These are phyloP conservation scores for Doryteuthis pealeii DNA, from an alignment of 1,140 invertebrate genomes.

Conservation along the genomic window DNA sequence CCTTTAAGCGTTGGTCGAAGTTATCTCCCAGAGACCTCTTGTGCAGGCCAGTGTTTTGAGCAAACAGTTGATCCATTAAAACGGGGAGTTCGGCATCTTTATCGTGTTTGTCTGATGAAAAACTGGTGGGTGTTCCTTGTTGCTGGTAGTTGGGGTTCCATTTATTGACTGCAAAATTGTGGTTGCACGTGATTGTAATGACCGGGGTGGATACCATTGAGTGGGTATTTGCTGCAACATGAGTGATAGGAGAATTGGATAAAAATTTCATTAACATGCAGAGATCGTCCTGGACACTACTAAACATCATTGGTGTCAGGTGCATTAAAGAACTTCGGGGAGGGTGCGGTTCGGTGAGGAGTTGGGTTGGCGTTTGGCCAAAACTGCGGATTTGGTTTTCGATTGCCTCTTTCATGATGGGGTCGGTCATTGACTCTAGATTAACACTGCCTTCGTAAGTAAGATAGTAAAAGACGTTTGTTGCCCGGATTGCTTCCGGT, in stretches of 20 bases:
- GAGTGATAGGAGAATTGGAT: constrained; percentile 95
- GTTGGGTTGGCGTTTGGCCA: constrained; percentile 96
- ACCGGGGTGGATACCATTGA: constrained; percentile 80
- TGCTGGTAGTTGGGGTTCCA: constrained; percentile 74
- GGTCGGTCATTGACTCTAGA: constrained; percentile 85
- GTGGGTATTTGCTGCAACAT: constrained; percentile 97
- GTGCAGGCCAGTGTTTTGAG: constrained; percentile 61
- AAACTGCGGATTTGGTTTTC: constrained; percentile 98
- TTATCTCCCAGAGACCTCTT: constrained; percentile 92
- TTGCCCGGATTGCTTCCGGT: constrained; percentile 93
- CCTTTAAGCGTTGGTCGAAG: constrained; percentile 82
- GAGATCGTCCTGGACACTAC: constrained; percentile 91
- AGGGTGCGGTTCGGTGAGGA: constrained; percentile 96
- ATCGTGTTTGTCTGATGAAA: constrained; percentile 66
- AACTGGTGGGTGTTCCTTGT: constrained; percentile 42
- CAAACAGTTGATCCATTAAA: constrained; percentile 92
- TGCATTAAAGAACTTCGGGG: constrained; percentile 97
- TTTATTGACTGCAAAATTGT: constrained; percentile 95
- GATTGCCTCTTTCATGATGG: constrained; percentile 89
- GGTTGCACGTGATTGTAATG: constrained; percentile 93
- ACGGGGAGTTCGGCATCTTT: constrained; percentile 73
- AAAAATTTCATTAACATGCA: constrained; percentile 98
- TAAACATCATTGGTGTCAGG: constrained; percentile 97
- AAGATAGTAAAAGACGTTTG: constrained; percentile 98
- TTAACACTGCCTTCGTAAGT: constrained; percentile 98